A percentile compares a stretch with the other conserved stretches of the same genome.
phyloP scores from a whole-genome alignment of 2,113 vertebrate species.

The Platichthys stellatus region DNA sequence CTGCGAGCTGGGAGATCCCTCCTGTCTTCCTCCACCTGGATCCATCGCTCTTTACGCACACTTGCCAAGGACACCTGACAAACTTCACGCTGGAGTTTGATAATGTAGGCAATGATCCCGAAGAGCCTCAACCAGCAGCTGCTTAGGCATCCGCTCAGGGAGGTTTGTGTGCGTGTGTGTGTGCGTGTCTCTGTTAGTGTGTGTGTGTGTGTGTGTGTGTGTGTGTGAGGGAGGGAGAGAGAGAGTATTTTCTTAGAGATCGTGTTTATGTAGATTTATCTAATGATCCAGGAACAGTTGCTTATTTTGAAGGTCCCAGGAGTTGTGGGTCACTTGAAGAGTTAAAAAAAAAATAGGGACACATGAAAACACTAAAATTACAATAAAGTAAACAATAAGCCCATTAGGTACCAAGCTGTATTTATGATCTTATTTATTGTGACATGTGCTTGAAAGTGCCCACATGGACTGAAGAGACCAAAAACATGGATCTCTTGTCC shows the following conservation, averaged over 20 bases:
- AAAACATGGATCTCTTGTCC: no score
- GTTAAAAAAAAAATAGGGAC: not conserved
- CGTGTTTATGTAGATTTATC: constrained; percentile 14
- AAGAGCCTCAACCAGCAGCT: constrained; percentile 76
- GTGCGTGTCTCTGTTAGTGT: constrained; percentile 5
- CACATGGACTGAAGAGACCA: no score
- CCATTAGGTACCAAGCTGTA: not conserved
- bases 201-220: constrained; percentile 15
- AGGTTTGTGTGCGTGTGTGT: not conserved
- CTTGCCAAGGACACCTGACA: constrained; percentile 77
- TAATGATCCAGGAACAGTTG: constrained; percentile 26
- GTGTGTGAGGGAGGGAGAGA: constrained; percentile 6
- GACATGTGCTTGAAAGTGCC: no score
- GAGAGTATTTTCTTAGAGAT: constrained; percentile 1
- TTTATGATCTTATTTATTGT: not conserved
- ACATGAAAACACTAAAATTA: not conserved
- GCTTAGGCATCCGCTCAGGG: constrained; percentile 63
- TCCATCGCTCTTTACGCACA: constrained; percentile 76
- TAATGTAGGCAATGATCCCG: constrained; percentile 69
- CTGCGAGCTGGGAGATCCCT: constrained; percentile 58
- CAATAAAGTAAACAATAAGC: not conserved
- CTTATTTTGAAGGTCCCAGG: constrained; percentile 10
- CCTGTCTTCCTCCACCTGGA: constrained; percentile 78
- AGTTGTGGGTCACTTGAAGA: not conserved
- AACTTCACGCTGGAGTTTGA: constrained; percentile 69